These are phyloP conservation scores for Anoura caudifer DNA, from an alignment of 2,113 vertebrate species.

Conservation along the genomic window DNA sequence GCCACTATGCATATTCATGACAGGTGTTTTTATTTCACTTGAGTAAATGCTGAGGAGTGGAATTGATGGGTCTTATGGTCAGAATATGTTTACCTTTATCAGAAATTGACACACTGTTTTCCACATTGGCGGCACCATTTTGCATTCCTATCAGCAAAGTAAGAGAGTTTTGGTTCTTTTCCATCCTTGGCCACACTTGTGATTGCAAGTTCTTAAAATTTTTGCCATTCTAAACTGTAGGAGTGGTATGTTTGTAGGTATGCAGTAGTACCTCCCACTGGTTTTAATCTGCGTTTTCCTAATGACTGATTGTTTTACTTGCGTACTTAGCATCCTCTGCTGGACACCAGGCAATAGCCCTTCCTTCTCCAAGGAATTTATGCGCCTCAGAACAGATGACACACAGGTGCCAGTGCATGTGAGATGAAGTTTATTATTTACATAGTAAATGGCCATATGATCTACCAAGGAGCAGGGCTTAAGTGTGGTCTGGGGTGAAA, in stretches of 20 bases:
- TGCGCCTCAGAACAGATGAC: not conserved
- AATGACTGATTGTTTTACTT: not conserved
- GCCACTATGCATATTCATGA: not conserved
- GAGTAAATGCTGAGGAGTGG: not conserved
- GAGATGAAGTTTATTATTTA: not conserved
- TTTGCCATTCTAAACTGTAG: not conserved
- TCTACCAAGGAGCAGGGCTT: not conserved
- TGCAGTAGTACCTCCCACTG: not conserved
- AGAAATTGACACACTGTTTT: not conserved
- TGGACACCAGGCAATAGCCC: not conserved
- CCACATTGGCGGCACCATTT: not conserved
- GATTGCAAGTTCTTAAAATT: not conserved
- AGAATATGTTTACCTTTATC: not conserved
- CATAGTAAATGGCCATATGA: not conserved
- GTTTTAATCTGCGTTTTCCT: not conserved
- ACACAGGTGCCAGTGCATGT: not conserved
- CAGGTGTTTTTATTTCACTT: not conserved
- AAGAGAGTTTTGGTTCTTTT: not conserved
- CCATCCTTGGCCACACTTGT: not conserved
- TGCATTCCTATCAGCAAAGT: not conserved
- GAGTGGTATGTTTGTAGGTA: not conserved
- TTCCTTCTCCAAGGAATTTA: not conserved
- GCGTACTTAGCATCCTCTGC: not conserved
- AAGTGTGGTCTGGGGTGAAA: not conserved
- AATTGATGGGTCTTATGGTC: not conserved